These are phyloP conservation scores for Bos javanicus DNA, from an alignment of 2,113 vertebrate species.

Conservation along the genomic window DNA sequence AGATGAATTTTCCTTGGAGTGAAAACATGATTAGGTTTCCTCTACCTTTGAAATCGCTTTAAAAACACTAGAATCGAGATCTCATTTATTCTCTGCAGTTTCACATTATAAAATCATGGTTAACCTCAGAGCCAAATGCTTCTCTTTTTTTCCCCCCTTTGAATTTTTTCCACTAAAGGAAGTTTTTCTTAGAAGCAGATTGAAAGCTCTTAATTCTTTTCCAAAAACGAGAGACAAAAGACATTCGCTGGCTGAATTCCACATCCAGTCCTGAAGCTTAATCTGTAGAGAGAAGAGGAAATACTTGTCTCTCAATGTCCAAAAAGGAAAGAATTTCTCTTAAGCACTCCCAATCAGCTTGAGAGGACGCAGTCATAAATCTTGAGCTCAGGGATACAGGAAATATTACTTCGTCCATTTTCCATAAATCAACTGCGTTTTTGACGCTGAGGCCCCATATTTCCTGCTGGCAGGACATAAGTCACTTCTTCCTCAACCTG, in stretches of 20 bases:
- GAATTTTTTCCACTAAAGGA: slow-evolving; percentile 48
- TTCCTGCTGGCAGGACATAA: background rate
- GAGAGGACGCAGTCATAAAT: background rate
- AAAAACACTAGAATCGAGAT: slow-evolving; percentile 22
- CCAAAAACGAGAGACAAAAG: slow-evolving; percentile 37
- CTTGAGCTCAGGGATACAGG: background rate
- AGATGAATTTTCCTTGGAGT: background rate
- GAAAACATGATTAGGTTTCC: slow-evolving; percentile 19
- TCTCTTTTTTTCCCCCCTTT: background rate
- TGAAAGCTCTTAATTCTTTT: slow-evolving; percentile 29
- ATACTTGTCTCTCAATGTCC: background rate
- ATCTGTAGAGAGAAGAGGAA: background rate
- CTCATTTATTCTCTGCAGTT: slow-evolving; percentile 27
- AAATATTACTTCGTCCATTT: background rate
- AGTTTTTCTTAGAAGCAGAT: slow-evolving; percentile 21
- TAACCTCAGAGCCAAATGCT: slow-evolving; percentile 12
- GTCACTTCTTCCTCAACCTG: background rate
- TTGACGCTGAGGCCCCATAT: background rate
- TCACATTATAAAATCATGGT: slow-evolving; percentile 25
- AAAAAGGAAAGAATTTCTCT: background rate
- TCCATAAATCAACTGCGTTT: background rate
- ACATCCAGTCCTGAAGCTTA: background rate
- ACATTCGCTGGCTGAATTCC: background rate
- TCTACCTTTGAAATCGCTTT: slow-evolving; percentile 27
- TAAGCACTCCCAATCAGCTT: background rate